A percentile compares a stretch with the other conserved stretches of the same genome.
These are phyloP conservation scores for Enteromius argenteus DNA, from an alignment of 2,797 vertebrate genomes.

Conservation along the genomic window DNA sequence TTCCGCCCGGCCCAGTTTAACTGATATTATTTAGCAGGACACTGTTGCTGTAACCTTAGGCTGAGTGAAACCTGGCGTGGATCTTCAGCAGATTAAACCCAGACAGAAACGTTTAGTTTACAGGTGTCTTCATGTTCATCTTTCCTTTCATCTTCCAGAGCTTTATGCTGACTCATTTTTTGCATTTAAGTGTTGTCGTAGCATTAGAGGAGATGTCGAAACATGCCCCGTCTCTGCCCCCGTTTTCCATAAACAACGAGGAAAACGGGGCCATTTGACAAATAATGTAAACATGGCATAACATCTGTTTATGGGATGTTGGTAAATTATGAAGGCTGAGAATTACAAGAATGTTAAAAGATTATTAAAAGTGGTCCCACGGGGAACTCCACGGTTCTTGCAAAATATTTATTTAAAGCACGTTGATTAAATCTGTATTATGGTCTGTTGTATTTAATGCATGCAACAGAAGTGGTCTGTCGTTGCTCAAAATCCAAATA, in stretches of 20 bases:
- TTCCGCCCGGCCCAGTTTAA: constrained; percentile 24
- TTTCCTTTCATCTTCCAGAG: constrained; percentile 16
- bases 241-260: constrained; percentile 61
- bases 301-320: constrained; percentile 64
- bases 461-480: constrained; percentile 35
- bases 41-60: not conserved
- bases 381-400: constrained; percentile 50
- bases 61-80: constrained; percentile 21
- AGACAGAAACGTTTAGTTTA: constrained; percentile 21
- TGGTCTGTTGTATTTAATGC: constrained; percentile 52
- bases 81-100: constrained; percentile 19
- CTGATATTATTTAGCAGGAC: constrained; percentile 12
- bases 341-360: constrained; percentile 59
- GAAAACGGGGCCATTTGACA: constrained; percentile 56
- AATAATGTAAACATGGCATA: constrained; percentile 63
- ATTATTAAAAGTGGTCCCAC: constrained; percentile 54
- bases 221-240: constrained; percentile 41
- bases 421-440: constrained; percentile 54
- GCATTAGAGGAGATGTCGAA: constrained; percentile 49
- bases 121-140: not conserved
- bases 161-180: constrained; percentile 6
- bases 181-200: constrained; percentile 35
- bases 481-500: not conserved
- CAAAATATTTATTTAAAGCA: constrained; percentile 57
- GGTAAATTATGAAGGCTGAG: constrained; percentile 63